Evolutionary conservation across 2,888 invertebrate genomes (phyloP).

Genomic region (Mesorhabditis sp.): DNA sequence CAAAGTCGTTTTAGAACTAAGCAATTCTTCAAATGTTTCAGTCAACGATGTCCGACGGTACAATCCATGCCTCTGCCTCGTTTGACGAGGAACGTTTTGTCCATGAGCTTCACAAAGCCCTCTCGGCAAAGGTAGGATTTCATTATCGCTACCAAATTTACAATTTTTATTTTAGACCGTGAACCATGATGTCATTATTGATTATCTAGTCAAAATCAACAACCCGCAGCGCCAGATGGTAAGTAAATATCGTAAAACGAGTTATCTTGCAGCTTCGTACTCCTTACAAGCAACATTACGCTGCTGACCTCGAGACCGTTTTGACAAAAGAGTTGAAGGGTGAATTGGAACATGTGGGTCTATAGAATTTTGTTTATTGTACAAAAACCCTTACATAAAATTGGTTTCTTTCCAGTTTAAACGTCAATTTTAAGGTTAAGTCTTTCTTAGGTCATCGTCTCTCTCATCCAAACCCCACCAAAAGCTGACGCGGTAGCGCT

Average conservation of each 20-base stretch:
- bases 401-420: neutral
- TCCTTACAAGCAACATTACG: neutral
- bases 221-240: slow-evolving; percentile 3
- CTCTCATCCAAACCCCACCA: neutral
- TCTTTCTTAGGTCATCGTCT: neutral
- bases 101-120: slow-evolving; percentile 4
- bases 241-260: neutral
- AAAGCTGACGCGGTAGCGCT: slow-evolving; percentile 1
- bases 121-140: neutral
- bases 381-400: no score
- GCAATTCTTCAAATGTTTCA: neutral
- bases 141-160: neutral
- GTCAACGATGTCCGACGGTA: neutral
- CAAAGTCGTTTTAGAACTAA: neutral
- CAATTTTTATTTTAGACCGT: neutral
- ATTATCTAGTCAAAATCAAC: slow-evolving; percentile 4
- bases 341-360: neutral
- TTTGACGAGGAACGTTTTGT: slow-evolving; percentile 3
- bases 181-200: slow-evolving; percentile 6
- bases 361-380: neutral
- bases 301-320: neutral
- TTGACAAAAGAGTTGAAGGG: neutral
- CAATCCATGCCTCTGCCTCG: neutral
- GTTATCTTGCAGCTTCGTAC: neutral
- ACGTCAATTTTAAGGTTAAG: neutral